phyloP scores from a whole-genome alignment of 2,113 vertebrate species.

The Paracanthobrama guichenoti region DNA sequence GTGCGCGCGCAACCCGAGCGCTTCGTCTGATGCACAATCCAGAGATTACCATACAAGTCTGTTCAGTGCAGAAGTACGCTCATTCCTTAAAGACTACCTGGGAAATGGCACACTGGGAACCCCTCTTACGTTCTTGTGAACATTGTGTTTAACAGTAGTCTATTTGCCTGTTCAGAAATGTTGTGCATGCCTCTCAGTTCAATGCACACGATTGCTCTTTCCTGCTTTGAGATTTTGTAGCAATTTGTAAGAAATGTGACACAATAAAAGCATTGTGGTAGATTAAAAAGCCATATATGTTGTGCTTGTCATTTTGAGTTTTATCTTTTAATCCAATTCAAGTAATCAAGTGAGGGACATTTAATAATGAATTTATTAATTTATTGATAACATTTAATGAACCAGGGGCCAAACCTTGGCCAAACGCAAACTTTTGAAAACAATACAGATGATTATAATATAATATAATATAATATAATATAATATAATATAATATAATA shows the following conservation, averaged over 20 bases:
- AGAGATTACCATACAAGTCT: slow-evolving; percentile 40
- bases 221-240: neutral
- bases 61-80: slow-evolving; percentile 17
- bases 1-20: neutral
- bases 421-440: too few species aligned
- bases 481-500: too few species aligned
- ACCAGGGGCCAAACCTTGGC: too few species aligned
- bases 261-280: neutral
- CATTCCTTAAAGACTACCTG: neutral
- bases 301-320: neutral
- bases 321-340: too few species aligned
- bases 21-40: neutral
- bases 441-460: too few species aligned
- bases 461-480: too few species aligned
- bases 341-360: too few species aligned
- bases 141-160: neutral
- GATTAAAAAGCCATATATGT: neutral
- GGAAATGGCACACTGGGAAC: neutral
- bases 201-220: neutral
- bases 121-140: slow-evolving; percentile 32
- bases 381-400: too few species aligned
- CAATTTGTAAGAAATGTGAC: neutral
- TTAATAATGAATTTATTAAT: too few species aligned
- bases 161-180: neutral
- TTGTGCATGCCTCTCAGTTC: neutral